Evolutionary conservation across 2,888 invertebrate genomes (phyloP), one percentile per base, ranked within the genome.

Genomic region (Cryptophagus acutangulus): DNA sequence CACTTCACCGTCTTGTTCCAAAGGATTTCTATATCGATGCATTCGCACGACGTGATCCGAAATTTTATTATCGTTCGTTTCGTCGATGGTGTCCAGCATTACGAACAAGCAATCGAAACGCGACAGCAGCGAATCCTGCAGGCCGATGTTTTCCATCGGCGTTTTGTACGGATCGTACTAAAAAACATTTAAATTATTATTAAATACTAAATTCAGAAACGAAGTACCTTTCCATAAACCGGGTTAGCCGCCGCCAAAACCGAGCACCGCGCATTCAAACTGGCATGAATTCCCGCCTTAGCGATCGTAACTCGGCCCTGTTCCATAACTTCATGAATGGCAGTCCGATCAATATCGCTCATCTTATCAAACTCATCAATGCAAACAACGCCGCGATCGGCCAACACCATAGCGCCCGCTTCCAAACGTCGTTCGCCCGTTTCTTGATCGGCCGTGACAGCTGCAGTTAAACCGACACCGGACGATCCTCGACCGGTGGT

Each of bases 291-390:
- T 4, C 99, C 99, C 14, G 97, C 99, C 74, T 99, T 99, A 12
- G 97, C 89, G 59, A 99, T 97, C 5, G 97, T 96, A 2, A 99
- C 89, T 52, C 85, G 76, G 3, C 97, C 97, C 70, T 99, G 97
- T 74, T 99, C 97, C 97, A 99, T 94, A 3, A 97, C 99, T 75
- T 99, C 99, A 70, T 99, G 99, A 52, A 99, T 99, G 25, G 99
- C 96, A 0, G 97, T 99, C 59, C 99, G 80, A 74, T 99, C 99
- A 46, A 96, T 87, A 70, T 99, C 99, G 0, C 94, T 93, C 97
- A 99, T 99, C 75, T 95, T 92, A 74, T 99, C 99, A 70, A 99
- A 99, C 73, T 99, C 99, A 70, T 99, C 94, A 55, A 83, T 83
- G 67, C 97, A 99, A 33, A 99, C 97, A 33, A 97, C 89, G 17